phyloP scores from a whole-genome alignment of 2,888 invertebrate species.

The Lasioglossum figueresi region DNA sequence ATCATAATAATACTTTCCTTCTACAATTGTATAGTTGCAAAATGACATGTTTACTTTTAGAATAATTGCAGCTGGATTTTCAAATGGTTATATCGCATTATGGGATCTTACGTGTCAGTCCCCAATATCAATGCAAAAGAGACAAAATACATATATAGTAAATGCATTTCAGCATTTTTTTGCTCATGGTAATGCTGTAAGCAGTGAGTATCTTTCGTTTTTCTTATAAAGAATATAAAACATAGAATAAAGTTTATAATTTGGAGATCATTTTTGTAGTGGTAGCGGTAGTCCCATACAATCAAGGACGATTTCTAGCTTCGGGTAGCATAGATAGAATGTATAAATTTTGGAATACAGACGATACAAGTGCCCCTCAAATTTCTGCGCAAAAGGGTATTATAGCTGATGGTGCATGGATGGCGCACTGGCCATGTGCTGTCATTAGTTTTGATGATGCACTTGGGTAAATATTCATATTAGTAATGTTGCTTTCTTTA shows the following conservation, averaged over 20 bases:
- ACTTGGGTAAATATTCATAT: constrained; percentile 75
- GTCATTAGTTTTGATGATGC: constrained; percentile 84
- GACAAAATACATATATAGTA: constrained; percentile 84
- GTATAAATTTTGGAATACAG: constrained; percentile 89
- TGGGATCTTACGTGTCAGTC: constrained; percentile 87
- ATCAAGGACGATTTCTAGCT: constrained; percentile 87
- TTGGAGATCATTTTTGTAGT: constrained; percentile 71
- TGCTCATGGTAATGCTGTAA: constrained; percentile 86
- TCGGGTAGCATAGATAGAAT: constrained; percentile 88
- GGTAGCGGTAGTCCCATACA: constrained; percentile 84
- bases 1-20: not conserved
- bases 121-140: constrained; percentile 83
- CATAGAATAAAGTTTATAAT: not conserved
- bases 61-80: constrained; percentile 88
- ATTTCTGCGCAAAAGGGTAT: constrained; percentile 81
- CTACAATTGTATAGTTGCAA: constrained; percentile 50
- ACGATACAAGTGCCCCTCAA: constrained; percentile 82
- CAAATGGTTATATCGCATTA: constrained; percentile 88
- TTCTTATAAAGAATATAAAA: not conserved
- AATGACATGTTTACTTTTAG: constrained; percentile 60
- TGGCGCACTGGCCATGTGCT: constrained; percentile 85
- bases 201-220: constrained; percentile 84
- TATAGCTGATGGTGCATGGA: constrained; percentile 85
- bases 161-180: constrained; percentile 87
- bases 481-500: constrained; percentile 9